phyloP scores from a whole-genome alignment of 2,113 vertebrate species.

The Marmota flaviventris region DNA sequence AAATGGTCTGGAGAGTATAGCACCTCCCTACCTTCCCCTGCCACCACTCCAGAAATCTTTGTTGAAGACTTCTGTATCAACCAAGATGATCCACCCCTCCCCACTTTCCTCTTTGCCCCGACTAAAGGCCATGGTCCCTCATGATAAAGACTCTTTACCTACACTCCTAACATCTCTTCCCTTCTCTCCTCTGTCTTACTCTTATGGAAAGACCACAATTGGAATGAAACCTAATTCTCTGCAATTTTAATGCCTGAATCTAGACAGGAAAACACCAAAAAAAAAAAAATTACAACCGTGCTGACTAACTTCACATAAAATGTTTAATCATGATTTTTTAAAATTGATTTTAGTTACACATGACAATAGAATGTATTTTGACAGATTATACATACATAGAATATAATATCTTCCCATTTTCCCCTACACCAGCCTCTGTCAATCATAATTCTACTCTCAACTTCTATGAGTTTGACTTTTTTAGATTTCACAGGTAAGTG shows the following conservation, averaged over 20 bases:
- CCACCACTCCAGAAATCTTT: background rate
- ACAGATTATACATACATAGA: too few species aligned
- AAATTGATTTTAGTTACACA: too few species aligned
- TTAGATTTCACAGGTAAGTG: too few species aligned
- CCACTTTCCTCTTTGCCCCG: background rate
- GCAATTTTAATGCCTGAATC: background rate
- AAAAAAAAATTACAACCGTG: background rate
- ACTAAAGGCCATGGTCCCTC: background rate
- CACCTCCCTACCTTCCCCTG: background rate
- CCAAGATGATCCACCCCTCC: background rate
- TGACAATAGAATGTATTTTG: too few species aligned
- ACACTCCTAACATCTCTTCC: background rate
- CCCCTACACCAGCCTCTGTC: too few species aligned
- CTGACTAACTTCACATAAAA: background rate
- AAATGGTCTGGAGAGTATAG: background rate
- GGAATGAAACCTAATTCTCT: background rate
- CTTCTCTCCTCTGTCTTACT: background rate
- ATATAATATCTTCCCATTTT: too few species aligned
- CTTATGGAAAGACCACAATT: background rate
- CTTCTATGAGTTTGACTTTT: too few species aligned
- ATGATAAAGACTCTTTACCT: background rate
- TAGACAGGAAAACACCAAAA: background rate
- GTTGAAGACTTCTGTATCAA: background rate
- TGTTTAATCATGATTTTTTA: background rate
- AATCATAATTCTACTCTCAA: too few species aligned